Base-by-base conservation (phyloP, 2,888 invertebrate species). In the Anaspis maculata region DNA sequence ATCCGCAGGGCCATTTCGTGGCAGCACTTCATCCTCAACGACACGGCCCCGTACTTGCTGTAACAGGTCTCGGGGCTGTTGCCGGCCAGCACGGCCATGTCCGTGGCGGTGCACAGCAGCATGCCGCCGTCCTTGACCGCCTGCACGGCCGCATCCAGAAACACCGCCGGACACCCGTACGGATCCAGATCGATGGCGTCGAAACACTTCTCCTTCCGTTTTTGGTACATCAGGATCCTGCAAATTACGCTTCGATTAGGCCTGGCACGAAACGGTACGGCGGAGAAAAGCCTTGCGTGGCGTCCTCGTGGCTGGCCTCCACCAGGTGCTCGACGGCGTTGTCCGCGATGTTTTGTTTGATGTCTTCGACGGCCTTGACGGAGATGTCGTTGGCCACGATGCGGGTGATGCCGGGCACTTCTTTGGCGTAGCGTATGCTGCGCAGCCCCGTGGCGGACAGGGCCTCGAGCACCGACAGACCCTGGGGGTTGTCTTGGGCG, bases 1-100 rank as follows among this genome's bases (percentile, higher is more conserved):
- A 98, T 96, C 43, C 98, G 73, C n/a, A 98, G 9, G 12, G 86
- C 90, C 81, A 95, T 84, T 75, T 99, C 98, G 69, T 99, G 97
- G 52, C 94, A 95, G 32, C 81, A 77, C 57, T 85, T 88, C 9
- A 81, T 79, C 53, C 83, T 80, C 25, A 96, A 63, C 1, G 96
- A 86, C 34, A 94, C 70, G 1, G 94, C 79, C 0, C 96, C 96
- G 60, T 99, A 99, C 69, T 95, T 96, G 25, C 50, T 51, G 81
- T 80, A 77, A 60, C 96, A 96, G 0, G 95, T 88, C 66, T 98
- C 97, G 0, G 92, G 87, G 0, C 86, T 77, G 67, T 95, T 96
- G 0, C 98, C 98, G 35, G 95, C 95, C 26, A 98, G 64, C 0
- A 96, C 85, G 0, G 85, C 90, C 88, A 95, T 91, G 62, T 99